Conservation (phyloP, 2,113 vertebrate species). For the Colius striatus region DNA sequence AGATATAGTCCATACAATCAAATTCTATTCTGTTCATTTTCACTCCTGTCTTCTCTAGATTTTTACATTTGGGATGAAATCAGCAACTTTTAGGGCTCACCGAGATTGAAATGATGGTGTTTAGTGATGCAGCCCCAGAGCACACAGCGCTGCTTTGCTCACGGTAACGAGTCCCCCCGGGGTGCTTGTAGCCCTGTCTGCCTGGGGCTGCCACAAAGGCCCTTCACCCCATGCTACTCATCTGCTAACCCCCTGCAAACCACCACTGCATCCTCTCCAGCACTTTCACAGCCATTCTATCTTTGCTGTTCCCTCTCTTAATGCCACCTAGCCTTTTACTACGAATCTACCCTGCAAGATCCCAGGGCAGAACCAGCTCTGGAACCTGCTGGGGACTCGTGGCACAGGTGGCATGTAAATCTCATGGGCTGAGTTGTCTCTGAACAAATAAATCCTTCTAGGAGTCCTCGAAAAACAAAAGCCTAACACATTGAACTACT, state of each 20-base stretch:
- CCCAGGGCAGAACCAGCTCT: background rate
- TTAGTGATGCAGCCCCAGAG: constrained; percentile 30
- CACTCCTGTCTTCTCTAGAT: constrained; percentile 38
- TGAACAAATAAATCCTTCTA: background rate
- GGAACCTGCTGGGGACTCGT: fast-evolving
- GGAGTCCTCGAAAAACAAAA: constrained; percentile 29
- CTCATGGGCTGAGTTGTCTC: background rate
- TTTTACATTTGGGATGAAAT: constrained; percentile 67
- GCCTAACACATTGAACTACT: constrained; percentile 46
- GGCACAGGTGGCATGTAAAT: background rate
- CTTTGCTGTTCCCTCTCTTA: background rate
- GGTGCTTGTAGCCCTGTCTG: background rate
- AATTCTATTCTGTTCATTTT: constrained; percentile 67
- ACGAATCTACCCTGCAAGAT: background rate
- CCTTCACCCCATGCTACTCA: background rate
- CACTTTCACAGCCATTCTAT: background rate
- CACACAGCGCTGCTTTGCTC: background rate
- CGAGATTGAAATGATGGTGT: constrained; percentile 23
- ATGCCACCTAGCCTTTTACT: background rate
- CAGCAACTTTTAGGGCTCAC: constrained; percentile 57
- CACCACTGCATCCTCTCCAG: background rate
- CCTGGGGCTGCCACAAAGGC: background rate
- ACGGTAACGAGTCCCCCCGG: background rate
- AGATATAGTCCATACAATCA: constrained; percentile 63
- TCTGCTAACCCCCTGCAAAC: background rate